Conservation (phyloP, 2,888 invertebrate species). For the Anarsia innoxiella region DNA sequence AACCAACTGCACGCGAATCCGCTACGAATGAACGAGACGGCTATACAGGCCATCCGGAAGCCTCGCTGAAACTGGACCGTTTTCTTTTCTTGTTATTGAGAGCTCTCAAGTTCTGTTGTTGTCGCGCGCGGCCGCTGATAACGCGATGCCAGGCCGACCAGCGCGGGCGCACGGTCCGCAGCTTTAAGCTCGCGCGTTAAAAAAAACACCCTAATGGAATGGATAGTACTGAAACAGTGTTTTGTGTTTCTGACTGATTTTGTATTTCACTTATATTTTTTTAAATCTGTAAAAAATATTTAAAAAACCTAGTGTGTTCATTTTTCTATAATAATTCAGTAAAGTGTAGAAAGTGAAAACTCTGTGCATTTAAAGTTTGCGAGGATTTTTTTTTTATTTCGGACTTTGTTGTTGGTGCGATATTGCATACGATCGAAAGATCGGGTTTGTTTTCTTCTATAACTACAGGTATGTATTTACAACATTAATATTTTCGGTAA, state of each 20-base stretch:
- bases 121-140: constrained; percentile 72
- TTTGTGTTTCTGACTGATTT: constrained; percentile 43
- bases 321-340: too few species aligned
- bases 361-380: constrained; percentile 35
- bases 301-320: not conserved
- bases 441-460: constrained; percentile 26
- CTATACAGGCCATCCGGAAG: constrained; percentile 72
- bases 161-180: constrained; percentile 63
- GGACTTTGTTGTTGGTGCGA: constrained; percentile 29
- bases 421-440: constrained; percentile 25
- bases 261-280: constrained; percentile 20
- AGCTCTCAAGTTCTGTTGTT: constrained; percentile 73
- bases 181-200: constrained; percentile 59
- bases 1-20: constrained; percentile 17
- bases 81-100: constrained; percentile 76
- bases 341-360: constrained; percentile 52
- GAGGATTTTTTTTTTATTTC: constrained; percentile 23
- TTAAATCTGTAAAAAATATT: constrained; percentile 3
- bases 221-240: constrained; percentile 53
- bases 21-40: constrained; percentile 46
- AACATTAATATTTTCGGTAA: too few species aligned
- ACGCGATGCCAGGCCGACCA: constrained; percentile 68
- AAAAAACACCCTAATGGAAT: constrained; percentile 52
- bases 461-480: constrained; percentile 32
- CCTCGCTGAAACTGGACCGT: constrained; percentile 75